Evolutionary conservation across 2,888 invertebrate species (phyloP).

Genomic region (Phyllotreta striolata): DNA sequence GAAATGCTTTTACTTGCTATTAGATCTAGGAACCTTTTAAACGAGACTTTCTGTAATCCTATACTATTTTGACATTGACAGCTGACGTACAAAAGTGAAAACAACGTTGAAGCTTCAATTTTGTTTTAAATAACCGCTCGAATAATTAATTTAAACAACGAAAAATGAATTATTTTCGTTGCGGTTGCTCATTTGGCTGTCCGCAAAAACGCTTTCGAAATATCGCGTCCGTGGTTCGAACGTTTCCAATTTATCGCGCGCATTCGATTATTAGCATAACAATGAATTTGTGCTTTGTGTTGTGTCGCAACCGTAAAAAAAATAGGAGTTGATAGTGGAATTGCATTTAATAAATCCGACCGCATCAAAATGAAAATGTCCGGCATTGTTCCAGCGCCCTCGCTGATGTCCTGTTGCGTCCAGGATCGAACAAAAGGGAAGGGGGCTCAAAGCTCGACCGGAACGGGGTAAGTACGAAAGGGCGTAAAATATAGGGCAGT

Average conservation of each 20-base stretch:
- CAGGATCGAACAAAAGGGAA: conserved; percentile 21
- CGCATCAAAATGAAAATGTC: background rate
- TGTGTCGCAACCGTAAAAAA: conserved; percentile 1
- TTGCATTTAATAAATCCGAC: conserved; percentile 12
- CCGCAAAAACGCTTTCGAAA: too few relatives aligned
- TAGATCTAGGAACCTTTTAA: too few relatives aligned
- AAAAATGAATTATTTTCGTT: too few relatives aligned
- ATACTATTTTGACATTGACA: too few relatives aligned
- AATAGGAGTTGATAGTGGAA: background rate
- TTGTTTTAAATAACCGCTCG: too few relatives aligned
- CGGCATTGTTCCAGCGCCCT: conserved; percentile 1
- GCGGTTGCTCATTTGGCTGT: too few relatives aligned
- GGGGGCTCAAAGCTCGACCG: conserved; percentile 17
- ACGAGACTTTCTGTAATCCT: too few relatives aligned
- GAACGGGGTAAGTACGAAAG: background rate
- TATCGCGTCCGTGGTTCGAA: background rate
- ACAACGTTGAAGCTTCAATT: too few relatives aligned
- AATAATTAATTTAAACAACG: too few relatives aligned
- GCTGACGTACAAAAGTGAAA: too few relatives aligned
- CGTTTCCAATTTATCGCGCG: conserved; percentile 8
- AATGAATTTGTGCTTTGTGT: conserved; percentile 8
- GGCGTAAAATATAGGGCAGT: background rate
- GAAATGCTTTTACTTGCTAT: too few relatives aligned
- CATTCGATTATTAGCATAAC: conserved; percentile 10
- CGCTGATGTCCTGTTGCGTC: conserved; percentile 16